Evolutionary conservation across 1,140 invertebrate genomes (phyloP), one percentile per base, ranked within the genome.

Genomic region (Cotesia vestalis): DNA sequence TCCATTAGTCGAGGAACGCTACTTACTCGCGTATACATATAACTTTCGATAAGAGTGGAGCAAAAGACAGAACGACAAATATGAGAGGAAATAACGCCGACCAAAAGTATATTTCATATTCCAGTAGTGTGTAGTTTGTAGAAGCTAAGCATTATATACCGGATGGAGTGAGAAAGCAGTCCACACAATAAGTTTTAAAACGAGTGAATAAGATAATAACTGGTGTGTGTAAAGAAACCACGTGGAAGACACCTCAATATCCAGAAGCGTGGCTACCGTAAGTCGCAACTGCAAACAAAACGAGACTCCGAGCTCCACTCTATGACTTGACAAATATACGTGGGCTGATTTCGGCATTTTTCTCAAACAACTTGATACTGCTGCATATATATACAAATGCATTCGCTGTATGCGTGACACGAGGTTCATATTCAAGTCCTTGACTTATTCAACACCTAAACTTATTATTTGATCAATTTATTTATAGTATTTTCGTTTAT

Each of bases 201-300:
- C 17, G 34, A 66, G 62, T 5, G 46, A 62, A 34, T 53, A n/a
- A 71, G 52, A 71, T 73, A 76, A 73, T 80, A 79, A 80, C 75
- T 78, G 73, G 76, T 83, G 78, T 84, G 82, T 81, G 83, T 73
- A 82, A 85, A 85, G 83, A 83, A 84, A 85, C 80, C 79, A 79
- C 80, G 76, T 81, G 77, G 80, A 82, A 84, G 83, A 85, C 83
- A 85, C 83, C 83, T 83, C 78, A 78, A 79, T 67, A 64, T 71
- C 53, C 77, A 74, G 78, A 71, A 76, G 75, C 40, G 40, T 46
- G 76, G 82, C 83, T 84, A 83, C 83, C 79, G 83, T 77, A 73
- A 81, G 81, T 77, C 83, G 83, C 82, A 84, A 72, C 17, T 55
- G 73, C 77, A 76, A 84, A 84, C 84, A 78, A 83, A 72, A 73